Percentiles rank a stretch among this genome's conserved stretches.
Conservation (phyloP, 2,888 invertebrate species). For the Agriopis leucophaearia region DNA sequence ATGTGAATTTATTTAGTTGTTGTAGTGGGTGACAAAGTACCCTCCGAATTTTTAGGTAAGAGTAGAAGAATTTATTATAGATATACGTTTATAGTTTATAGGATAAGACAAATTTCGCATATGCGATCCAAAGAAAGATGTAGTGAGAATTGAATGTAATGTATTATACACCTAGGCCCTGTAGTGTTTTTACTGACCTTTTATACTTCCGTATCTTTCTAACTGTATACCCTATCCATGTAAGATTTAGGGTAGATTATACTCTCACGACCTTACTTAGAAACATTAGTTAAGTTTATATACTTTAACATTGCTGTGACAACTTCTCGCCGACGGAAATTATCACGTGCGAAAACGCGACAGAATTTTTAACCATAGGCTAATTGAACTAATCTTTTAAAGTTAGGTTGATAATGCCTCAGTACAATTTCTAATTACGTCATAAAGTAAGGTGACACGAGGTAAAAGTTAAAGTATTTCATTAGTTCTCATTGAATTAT, state of each 20-base stretch:
- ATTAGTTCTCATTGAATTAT: background rate
- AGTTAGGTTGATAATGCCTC: background rate
- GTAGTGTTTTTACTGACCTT: constrained; percentile 83
- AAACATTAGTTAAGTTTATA: no score
- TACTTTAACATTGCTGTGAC: no score
- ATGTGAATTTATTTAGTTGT: constrained; percentile 45
- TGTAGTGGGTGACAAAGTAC: constrained; percentile 67
- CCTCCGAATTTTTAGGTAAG: constrained; percentile 75
- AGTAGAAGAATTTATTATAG: constrained; percentile 57
- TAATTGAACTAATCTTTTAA: background rate
- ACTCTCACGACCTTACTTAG: background rate
- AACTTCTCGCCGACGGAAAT: no score
- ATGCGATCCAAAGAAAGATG: constrained; percentile 73
- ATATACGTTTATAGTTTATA: constrained; percentile 45
- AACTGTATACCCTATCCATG: constrained; percentile 52
- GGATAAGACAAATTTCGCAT: constrained; percentile 43
- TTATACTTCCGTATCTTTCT: constrained; percentile 77
- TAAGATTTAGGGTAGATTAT: constrained; percentile 21
- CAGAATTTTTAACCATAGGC: no score
- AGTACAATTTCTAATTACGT: background rate
- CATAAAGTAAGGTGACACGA: background rate
- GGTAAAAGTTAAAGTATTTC: background rate
- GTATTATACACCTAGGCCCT: constrained; percentile 75
- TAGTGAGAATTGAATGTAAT: constrained; percentile 76
- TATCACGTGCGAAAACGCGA: no score